Percentiles rank a stretch among this genome's conserved stretches.
These are phyloP conservation scores for Loriculus beryllinus DNA, from an alignment of 2,797 vertebrate genomes.

Conservation along the genomic window DNA sequence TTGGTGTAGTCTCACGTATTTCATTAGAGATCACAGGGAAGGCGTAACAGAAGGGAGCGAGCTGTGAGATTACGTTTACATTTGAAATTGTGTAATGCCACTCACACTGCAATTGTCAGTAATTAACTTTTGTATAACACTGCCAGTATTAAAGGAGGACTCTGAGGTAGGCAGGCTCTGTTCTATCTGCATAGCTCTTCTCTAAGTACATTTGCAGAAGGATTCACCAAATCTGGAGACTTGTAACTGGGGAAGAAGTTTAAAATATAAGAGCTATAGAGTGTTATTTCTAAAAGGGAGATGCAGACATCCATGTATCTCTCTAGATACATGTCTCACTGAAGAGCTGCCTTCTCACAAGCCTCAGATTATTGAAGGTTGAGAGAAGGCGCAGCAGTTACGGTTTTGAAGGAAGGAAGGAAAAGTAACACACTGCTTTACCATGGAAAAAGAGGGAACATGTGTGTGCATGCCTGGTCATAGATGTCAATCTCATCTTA, in stretches of 20 bases:
- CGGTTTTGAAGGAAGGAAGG: not conserved
- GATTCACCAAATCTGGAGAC: conserved; percentile 8
- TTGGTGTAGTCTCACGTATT: conserved; percentile 1
- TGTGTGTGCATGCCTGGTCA: conserved; percentile 42
- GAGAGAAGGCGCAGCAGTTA: conserved; percentile 48
- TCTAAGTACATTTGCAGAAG: not conserved
- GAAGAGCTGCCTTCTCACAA: conserved; percentile 59
- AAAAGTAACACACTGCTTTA: conserved; percentile 4
- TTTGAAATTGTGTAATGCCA: conserved; percentile 45
- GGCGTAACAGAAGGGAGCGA: conserved; percentile 23
- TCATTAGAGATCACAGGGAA: conserved; percentile 49
- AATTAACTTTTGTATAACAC: conserved; percentile 35
- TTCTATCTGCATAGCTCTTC: not conserved
- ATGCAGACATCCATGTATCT: not conserved
- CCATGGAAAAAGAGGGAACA: not conserved
- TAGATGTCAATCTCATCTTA: conserved; percentile 47
- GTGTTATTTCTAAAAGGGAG: not conserved
- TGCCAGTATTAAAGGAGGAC: not conserved
- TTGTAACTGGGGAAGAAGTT: conserved; percentile 54
- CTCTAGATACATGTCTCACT: not conserved
- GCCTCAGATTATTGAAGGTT: conserved; percentile 52
- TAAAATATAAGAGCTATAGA: conserved; percentile 10
- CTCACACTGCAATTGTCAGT: conserved; percentile 34
- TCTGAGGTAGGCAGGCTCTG: not conserved
- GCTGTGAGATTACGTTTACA: conserved; percentile 46